These are phyloP conservation scores for Larimichthys crocea DNA, from an alignment of 2,113 vertebrate species.

Conservation along the genomic window DNA sequence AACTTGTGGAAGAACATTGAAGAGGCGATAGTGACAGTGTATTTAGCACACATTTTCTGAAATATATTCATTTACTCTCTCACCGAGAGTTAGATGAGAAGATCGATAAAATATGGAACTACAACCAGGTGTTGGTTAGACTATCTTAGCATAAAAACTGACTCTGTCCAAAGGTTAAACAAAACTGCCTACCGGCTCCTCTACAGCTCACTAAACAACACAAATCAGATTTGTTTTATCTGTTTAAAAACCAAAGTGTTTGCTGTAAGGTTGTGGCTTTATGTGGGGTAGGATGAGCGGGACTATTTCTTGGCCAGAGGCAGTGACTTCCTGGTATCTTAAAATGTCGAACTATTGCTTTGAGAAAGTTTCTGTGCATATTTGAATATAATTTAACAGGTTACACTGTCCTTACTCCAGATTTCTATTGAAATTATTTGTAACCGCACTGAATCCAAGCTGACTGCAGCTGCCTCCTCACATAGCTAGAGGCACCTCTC, in stretches of 20 bases:
- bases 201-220: neutral
- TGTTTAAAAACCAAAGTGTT: neutral
- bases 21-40: neutral
- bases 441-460: neutral
- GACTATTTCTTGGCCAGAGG: neutral
- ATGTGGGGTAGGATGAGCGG: neutral
- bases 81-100: neutral
- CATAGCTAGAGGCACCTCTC: neutral
- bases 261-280: neutral
- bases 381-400: neutral
- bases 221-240: neutral
- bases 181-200: neutral
- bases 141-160: neutral
- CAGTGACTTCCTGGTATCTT: neutral
- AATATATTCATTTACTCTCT: neutral
- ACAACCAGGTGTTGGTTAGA: neutral
- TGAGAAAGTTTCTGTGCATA: neutral
- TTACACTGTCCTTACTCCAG: neutral
- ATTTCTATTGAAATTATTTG: too few relatives aligned
- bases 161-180: too few relatives aligned
- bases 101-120: neutral
- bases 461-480: neutral
- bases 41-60: neutral
- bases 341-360: neutral
- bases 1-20: neutral